Evolutionary conservation across 2,888 invertebrate genomes (phyloP), one percentile per base, ranked within the genome.

Genomic region (Drosophila siamana): DNA sequence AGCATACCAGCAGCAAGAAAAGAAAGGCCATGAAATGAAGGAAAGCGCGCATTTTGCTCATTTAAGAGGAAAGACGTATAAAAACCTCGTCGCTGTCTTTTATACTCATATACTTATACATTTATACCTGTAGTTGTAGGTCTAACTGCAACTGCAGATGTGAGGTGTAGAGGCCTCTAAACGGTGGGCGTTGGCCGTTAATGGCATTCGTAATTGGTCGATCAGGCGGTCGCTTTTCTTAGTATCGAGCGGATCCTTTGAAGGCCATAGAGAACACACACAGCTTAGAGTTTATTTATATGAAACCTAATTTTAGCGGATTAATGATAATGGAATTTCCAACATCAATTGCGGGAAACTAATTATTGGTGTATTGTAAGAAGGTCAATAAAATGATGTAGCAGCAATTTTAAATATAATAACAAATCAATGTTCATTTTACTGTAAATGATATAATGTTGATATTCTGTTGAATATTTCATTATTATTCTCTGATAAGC

Each of bases 191-290:
- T 78, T 57, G 62, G 33, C 62, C 68, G 80, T 69, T 84, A 83
- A 84, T 84, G 74, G 77, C 79, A 66, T 59, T 77, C 33, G 79
- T 79, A 84, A 85, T 85, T 83, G 83, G 50, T 74, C 65, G 68
- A 69, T 64, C 65, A 56, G 68, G 51, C 74, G 47, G 26, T 52
- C 43, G 47, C 33, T 66, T 72, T 55, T 79, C 73, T 26, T 16
- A 41, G 78, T 79, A 76, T 24, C 9, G 9, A 69, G 57, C 65
- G 78, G 70, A 43, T 16, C 44, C 77, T 82, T 82, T 82, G 84
- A 84, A 57, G 63, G 40, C 48, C n/a, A n/a, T 54, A 38, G 51
- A 66, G 72, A 63, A 80, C 74, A 67, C 83, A 74, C 30, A 51
- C 26, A 15, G 62, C 28, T 38, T 19, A 30, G 38, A 30, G 9